Evolutionary conservation across 1,140 invertebrate genomes (phyloP), one percentile per base, ranked within the genome.

Genomic region (Homarus americanus): DNA sequence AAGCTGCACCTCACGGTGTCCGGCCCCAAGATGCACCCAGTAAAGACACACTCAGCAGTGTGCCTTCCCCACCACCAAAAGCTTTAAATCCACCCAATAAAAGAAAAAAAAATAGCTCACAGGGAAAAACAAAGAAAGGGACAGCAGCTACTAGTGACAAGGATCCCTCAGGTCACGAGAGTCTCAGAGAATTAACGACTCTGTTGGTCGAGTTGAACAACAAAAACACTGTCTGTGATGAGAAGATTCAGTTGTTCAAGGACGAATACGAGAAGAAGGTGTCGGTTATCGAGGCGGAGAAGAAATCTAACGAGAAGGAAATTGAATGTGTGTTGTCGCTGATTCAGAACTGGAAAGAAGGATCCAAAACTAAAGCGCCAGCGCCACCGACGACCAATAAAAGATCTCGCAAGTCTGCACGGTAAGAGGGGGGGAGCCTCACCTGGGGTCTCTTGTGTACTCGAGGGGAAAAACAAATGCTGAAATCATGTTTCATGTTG

Each of bases 271-370:
- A 38, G 20, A 82, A 53, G 28, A 82, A 58, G 17, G 53, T 82
- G 24, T 24, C 53, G 36, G 36, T 82, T 63, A 58, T 82, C 36
- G 79, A 82, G 63, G 15, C 63, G 7, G 79, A 82, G n/a, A 82
- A 82, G 34, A 63, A 38, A 82, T 32, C 49, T 12, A 82, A 63
- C 24, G 79, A 82, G 38, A 53, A 82, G 20, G 49, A 82, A 32
- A 53, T 82, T 82, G 79, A 82, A n/a, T 63, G 38, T 28, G 79
- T 82, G 36, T 58, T 82, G n/a, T 53, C 79, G 63, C 38, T 58
- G 1, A 82, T 82, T 82, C 79, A 82, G 53, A 58, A 82, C 28
- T 82, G 79, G 79, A 82, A 82, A 58, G 79, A 82, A 20, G 28
- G 63, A 32, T 32, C 63, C 63, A 69, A 69, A 69, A 28, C n/a